Evolutionary conservation across 2,797 vertebrate genomes (phyloP).

Genomic region (Rhynchonycteris naso): DNA sequence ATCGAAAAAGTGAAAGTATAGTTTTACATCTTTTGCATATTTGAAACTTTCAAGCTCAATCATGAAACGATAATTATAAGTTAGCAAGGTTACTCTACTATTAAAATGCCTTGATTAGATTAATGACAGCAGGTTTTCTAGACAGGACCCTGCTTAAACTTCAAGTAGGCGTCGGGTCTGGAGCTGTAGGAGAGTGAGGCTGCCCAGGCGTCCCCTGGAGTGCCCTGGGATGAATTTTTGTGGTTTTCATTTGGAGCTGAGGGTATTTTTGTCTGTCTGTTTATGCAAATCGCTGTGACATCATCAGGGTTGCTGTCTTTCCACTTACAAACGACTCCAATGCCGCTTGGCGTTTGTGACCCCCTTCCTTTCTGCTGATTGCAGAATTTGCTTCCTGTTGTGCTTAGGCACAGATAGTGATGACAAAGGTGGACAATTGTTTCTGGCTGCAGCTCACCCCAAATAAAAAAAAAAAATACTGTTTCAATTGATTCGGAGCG

Average conservation of each 20-base stretch:
- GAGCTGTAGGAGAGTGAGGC: not conserved
- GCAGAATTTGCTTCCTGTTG: not conserved
- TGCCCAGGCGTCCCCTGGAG: not conserved
- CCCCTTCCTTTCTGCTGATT: not conserved
- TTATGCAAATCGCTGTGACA: not conserved
- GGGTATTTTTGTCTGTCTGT: not conserved
- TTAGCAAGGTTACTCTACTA: not conserved
- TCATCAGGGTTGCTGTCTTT: not conserved
- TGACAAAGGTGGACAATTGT: conserved; percentile 50
- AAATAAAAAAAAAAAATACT: conserved; percentile 51
- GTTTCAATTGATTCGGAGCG: conserved; percentile 51
- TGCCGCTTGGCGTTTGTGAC: not conserved
- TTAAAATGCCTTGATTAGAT: not conserved
- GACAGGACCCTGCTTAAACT: not conserved
- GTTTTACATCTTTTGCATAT: not conserved
- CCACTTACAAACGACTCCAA: rapidly evolving
- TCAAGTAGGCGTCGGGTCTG: not conserved
- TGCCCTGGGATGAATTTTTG: rapidly evolving
- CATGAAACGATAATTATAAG: not conserved
- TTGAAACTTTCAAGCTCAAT: not conserved
- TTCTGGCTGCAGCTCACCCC: conserved; percentile 17
- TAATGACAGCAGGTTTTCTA: not conserved
- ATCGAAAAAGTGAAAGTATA: not conserved
- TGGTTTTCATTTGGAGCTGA: not conserved
- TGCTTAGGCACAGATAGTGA: not conserved